phyloP scores from a whole-genome alignment of 35 echinoderm and acorn worm genomes.

The Heliocidaris tuberculata region DNA sequence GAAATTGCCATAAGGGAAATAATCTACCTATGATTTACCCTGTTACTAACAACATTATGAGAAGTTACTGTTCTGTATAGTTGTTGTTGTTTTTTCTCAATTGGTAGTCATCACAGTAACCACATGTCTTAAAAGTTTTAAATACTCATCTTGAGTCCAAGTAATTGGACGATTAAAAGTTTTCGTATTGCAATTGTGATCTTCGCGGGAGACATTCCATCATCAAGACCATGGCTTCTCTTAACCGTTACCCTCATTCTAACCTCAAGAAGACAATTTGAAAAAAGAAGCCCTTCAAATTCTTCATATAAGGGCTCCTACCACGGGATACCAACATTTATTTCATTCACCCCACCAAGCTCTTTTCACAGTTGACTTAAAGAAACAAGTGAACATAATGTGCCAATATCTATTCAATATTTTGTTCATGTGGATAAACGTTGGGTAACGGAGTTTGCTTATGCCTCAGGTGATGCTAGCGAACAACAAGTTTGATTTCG shows the following conservation, averaged over 20 bases:
- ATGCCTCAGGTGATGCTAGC: background rate
- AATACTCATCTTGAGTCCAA: background rate
- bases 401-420: background rate
- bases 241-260: background rate
- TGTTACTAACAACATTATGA: too few species aligned
- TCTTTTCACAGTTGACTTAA: background rate
- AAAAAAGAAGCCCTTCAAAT: background rate
- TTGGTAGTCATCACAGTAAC: background rate
- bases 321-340: background rate
- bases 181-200: background rate
- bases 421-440: background rate
- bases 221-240: background rate
- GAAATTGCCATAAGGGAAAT: too few species aligned
- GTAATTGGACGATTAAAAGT: background rate
- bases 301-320: background rate
- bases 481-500: background rate
- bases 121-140: background rate
- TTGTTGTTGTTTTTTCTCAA: too few species aligned
- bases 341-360: background rate
- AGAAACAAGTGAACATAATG: background rate
- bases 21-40: too few species aligned
- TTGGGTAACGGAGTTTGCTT: background rate
- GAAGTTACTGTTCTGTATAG: too few species aligned
- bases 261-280: background rate
- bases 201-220: background rate